Conservation (phyloP, 2,113 vertebrate species). For the Urocitellus parryii region DNA sequence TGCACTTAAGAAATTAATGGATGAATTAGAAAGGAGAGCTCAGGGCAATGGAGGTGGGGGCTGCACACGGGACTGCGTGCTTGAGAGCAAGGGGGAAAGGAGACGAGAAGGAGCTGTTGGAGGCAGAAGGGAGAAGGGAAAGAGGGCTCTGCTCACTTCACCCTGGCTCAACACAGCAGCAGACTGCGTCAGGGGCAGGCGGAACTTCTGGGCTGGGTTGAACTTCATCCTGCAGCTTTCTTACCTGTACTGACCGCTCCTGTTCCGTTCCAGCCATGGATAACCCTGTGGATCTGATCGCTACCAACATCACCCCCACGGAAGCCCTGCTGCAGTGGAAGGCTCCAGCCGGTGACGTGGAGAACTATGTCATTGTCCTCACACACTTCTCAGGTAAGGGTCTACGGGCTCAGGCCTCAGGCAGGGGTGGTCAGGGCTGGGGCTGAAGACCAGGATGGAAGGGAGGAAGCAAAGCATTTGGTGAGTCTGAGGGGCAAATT, state of each 20-base stretch:
- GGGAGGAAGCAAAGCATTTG: neutral
- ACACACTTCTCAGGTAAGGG: slow-evolving; percentile 90
- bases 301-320: slow-evolving; percentile 94
- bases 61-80: neutral
- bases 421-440: neutral
- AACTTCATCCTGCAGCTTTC: neutral
- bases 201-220: no score
- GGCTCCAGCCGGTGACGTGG: slow-evolving; percentile 91
- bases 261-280: slow-evolving; percentile 92
- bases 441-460: neutral
- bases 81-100: neutral
- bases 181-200: fast-evolving
- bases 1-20: neutral
- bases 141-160: neutral
- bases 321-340: slow-evolving; percentile 95
- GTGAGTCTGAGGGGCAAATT: neutral
- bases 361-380: slow-evolving; percentile 94
- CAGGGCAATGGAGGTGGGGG: neutral
- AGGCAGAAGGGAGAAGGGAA: neutral
- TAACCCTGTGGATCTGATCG: slow-evolving; percentile 91
- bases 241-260: neutral
- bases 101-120: neutral
- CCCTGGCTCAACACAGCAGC: neutral
- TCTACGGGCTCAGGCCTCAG: neutral
- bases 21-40: neutral